Evolutionary conservation across 2,888 invertebrate species (phyloP).

Genomic region (Polydesmus complanatus): DNA sequence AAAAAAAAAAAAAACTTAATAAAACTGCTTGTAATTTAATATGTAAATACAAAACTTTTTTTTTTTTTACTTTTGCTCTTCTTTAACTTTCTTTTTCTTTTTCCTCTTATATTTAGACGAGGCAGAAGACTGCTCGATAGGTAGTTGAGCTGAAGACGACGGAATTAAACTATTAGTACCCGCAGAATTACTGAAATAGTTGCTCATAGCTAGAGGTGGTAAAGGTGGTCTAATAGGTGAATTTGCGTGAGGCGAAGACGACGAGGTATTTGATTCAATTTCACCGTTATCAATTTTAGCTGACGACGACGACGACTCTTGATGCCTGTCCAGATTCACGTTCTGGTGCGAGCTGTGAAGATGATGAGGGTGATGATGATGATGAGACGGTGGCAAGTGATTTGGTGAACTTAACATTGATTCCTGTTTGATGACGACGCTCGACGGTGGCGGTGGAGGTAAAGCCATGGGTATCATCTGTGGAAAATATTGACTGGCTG

Average conservation of each 20-base stretch:
- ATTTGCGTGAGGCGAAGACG: background rate
- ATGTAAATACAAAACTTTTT: background rate
- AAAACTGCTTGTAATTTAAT: no score
- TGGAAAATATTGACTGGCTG: background rate
- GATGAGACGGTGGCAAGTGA: background rate
- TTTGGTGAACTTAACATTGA: constrained; percentile 24
- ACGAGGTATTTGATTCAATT: background rate
- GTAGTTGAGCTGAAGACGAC: background rate
- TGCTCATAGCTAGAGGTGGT: background rate
- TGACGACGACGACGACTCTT: background rate
- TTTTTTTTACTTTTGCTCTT: background rate
- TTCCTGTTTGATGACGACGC: background rate
- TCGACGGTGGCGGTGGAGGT: background rate
- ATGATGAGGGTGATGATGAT: background rate
- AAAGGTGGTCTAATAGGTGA: background rate
- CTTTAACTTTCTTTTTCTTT: background rate
- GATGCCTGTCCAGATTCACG: background rate
- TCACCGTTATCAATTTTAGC: background rate
- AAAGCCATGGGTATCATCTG: background rate
- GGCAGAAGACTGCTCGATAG: background rate
- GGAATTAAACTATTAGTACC: no score
- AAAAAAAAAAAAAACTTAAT: no score
- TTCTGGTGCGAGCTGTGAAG: no score
- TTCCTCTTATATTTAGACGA: constrained; percentile 1
- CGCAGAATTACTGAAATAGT: background rate